Evolutionary conservation across 2,888 invertebrate species (phyloP).

Genomic region (Frankliniella intonsa): DNA sequence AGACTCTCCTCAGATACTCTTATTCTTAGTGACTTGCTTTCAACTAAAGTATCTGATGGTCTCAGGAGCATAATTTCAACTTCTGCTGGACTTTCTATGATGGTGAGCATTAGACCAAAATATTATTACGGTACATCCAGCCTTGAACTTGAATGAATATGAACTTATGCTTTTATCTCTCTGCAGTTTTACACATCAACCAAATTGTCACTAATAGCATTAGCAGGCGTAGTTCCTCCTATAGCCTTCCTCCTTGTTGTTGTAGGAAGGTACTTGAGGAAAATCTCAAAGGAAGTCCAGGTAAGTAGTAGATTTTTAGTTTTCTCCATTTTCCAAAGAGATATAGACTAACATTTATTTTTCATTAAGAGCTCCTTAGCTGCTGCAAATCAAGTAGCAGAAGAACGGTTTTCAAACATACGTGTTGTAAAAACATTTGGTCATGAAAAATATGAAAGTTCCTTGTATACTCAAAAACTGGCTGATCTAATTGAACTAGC

Average conservation of each 20-base stretch:
- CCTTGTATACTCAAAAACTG: constrained; percentile 62
- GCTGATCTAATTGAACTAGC: constrained; percentile 69
- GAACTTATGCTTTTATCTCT: constrained; percentile 31
- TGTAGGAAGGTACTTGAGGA: constrained; percentile 78
- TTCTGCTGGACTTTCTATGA: constrained; percentile 84
- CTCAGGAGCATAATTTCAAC: constrained; percentile 82
- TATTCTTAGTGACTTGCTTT: constrained; percentile 85
- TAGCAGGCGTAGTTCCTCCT: constrained; percentile 87
- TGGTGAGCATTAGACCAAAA: constrained; percentile 57
- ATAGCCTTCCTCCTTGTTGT: constrained; percentile 76
- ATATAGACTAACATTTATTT: neutral
- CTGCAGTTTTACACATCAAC: constrained; percentile 85
- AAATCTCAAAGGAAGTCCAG: constrained; percentile 75
- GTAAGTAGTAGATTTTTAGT: constrained; percentile 54
- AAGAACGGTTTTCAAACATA: constrained; percentile 87
- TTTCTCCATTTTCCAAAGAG: neutral
- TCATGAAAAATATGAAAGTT: constrained; percentile 73
- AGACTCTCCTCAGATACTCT: constrained; percentile 82
- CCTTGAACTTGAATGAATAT: neutral
- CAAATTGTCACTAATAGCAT: constrained; percentile 58
- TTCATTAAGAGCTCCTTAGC: constrained; percentile 53
- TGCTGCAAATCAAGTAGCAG: constrained; percentile 66
- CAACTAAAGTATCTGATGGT: constrained; percentile 92
- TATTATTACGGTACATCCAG: constrained; percentile 11
- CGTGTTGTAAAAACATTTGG: constrained; percentile 91